Evolutionary conservation across 2,113 vertebrate genomes (phyloP).

Genomic region (Sinocyclocheilus anshuiensis): DNA sequence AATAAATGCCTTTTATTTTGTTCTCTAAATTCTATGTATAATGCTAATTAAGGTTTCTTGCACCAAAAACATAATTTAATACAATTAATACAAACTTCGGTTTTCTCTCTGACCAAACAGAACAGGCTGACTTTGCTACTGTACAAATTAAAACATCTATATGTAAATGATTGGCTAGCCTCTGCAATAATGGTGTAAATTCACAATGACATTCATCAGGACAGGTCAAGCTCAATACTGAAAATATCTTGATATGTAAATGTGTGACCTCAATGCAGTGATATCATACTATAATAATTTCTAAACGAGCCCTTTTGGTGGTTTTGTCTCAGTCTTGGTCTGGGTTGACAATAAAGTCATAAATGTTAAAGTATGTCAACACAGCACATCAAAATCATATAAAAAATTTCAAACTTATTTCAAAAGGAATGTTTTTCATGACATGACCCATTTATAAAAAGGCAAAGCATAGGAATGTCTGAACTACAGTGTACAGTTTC

Average conservation of each 20-base stretch:
- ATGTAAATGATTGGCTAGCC: background rate
- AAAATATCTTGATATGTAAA: background rate
- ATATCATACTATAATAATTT: background rate
- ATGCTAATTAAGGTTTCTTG: background rate
- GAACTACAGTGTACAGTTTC: background rate
- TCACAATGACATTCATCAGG: background rate
- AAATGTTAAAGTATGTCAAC: background rate
- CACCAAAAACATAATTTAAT: background rate
- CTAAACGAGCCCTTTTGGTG: background rate
- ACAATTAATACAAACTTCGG: no score
- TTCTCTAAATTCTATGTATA: background rate
- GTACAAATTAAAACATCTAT: background rate
- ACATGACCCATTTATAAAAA: background rate
- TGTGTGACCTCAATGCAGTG: background rate
- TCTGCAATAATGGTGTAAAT: background rate
- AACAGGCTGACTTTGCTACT: background rate
- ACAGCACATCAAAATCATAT: background rate
- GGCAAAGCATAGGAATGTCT: background rate
- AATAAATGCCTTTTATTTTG: background rate
- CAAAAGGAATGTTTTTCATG: background rate
- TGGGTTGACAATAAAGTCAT: background rate
- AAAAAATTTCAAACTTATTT: background rate
- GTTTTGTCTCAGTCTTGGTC: background rate
- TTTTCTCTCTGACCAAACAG: background rate
- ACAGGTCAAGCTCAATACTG: background rate